Evolutionary conservation across 2,113 vertebrate genomes (phyloP), one percentile per base, ranked within the genome.

Genomic region (Mustelus asterias): DNA sequence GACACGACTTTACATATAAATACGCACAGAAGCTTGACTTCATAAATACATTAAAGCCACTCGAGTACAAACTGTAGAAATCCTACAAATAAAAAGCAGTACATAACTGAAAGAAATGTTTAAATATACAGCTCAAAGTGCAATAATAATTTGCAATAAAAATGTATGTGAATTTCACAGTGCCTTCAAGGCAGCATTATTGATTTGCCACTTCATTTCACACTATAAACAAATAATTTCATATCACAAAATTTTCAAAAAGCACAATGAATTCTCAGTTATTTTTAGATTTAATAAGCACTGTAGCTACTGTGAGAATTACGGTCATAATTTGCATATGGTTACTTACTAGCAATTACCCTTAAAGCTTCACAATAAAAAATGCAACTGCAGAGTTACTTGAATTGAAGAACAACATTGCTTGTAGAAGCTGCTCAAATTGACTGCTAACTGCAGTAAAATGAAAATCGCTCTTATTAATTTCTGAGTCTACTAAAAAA

Each of bases 131-230:
- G 11, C 44, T 89, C 44, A 89, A 29, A 54, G 48, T 54, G 24
- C 24, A 88, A 54, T 54, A 93, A 65, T 89, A 90, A 67, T 67
- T 93, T 67, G 60, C 33, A 93, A 93, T 65, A 93, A 41, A 67
- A 94, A 67, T 85, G 88, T 60, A 37, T 65, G 60, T 9, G 37
- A 94, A 67, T 94, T 67, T 93, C 90, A 93, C 16, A 22, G 90
- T 41, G 54, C 54, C 48, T 58, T 60, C 3, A 33, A 90, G 88
- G 88, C 48, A 90, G 16, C 54, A 90, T 90, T 60, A 90, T 60
- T 90, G 58, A 93, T 93, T 93, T 93, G 58, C 63, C 90, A 93
- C 90, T 67, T 67, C 63, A 65, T 37, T 93, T 33, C 60, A 65
- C 16, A 93, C 26, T 65, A 18, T 63, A 93, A 93, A 93, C n/a